Conservation (phyloP, 2,113 vertebrate genomes). For the Myiagra hebetior region DNA sequence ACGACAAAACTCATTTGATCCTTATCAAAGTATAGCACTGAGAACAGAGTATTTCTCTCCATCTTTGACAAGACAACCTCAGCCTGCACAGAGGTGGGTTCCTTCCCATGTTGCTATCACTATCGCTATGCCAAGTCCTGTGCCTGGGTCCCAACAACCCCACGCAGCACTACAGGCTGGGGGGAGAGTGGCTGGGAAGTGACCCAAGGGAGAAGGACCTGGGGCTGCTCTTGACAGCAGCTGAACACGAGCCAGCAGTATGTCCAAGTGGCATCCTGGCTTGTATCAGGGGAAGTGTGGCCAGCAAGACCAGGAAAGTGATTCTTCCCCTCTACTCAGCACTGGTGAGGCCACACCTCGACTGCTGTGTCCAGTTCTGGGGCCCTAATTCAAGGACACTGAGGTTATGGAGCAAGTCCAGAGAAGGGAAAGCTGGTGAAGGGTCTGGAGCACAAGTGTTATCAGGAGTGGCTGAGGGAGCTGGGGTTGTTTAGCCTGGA, state of each 20-base stretch:
- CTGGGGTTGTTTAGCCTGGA: not conserved
- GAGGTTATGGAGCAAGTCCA: not conserved
- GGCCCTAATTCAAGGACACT: not conserved
- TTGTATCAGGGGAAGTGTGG: not conserved
- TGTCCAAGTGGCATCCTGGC: not conserved
- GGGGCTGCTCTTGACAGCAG: no score
- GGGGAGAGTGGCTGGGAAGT: accelerated
- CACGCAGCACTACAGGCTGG: accelerated
- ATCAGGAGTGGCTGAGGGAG: not conserved
- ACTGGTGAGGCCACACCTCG: not conserved
- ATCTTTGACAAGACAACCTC: not conserved
- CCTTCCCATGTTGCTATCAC: not conserved
- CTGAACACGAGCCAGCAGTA: not conserved
- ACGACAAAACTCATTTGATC: not conserved
- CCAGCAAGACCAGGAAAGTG: not conserved
- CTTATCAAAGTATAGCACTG: not conserved
- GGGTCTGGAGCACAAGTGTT: not conserved
- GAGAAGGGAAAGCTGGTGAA: not conserved
- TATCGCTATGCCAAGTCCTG: not conserved
- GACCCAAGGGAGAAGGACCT: not conserved
- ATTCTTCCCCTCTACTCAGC: not conserved
- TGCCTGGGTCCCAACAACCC: not conserved
- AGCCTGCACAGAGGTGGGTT: not conserved
- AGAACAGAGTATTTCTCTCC: not conserved
- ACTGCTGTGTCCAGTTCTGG: not conserved